phyloP scores from a whole-genome alignment of 2,113 vertebrate species.

The Chamaea fasciata region DNA sequence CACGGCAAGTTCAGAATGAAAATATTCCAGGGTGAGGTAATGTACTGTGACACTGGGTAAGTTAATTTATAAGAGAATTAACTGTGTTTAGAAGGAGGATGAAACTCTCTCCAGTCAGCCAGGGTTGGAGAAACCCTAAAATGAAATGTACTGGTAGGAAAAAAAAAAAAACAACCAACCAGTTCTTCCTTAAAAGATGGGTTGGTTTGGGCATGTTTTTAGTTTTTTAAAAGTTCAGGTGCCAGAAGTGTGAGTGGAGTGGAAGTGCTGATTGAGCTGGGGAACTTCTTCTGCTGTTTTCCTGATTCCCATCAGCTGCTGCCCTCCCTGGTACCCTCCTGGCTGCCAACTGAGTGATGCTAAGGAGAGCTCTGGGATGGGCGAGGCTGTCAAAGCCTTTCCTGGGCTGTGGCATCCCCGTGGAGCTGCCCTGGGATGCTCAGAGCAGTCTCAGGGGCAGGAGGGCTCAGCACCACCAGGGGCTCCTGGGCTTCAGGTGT shows the following conservation, averaged over 20 bases:
- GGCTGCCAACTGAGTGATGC: background rate
- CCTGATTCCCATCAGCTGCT: background rate
- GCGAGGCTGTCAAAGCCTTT: background rate
- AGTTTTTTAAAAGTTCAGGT: background rate
- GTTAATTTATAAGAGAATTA: constrained; percentile 60
- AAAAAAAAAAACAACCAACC: too few species aligned
- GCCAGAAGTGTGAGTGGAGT: background rate
- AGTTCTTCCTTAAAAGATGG: background rate
- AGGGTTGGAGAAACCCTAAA: background rate
- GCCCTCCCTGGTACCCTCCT: background rate
- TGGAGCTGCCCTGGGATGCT: background rate
- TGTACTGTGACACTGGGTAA: constrained; percentile 9
- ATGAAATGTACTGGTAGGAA: background rate
- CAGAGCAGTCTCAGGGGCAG: background rate
- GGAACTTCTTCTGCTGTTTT: background rate
- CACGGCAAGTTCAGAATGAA: constrained; percentile 7
- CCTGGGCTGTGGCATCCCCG: background rate
- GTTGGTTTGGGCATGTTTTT: background rate
- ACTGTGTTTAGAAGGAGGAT: background rate
- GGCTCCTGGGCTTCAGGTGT: background rate
- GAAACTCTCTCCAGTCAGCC: background rate
- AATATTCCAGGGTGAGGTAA: constrained; percentile 34
- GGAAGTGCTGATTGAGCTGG: background rate
- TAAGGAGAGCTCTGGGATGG: background rate
- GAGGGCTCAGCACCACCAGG: background rate